Evolutionary conservation across 2,797 vertebrate species (phyloP).

Genomic region (Pipistrellus pipistrellus): DNA sequence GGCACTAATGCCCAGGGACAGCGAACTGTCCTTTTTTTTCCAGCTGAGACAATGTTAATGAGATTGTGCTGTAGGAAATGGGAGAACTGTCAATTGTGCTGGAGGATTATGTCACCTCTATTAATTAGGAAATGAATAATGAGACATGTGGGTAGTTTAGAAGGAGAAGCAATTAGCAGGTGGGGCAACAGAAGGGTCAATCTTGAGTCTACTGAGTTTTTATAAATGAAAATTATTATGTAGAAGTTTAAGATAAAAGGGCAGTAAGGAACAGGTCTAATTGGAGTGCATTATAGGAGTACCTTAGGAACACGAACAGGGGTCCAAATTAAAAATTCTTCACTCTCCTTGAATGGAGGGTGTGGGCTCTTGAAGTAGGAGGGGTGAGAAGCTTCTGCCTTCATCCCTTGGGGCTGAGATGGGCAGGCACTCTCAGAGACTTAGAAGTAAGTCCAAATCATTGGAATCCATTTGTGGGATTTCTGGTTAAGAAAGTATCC

Average conservation of each 20-base stretch:
- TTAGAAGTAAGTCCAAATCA: background rate
- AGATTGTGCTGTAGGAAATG: constrained; percentile 38
- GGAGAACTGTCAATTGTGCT: constrained; percentile 55
- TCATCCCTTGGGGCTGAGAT: background rate
- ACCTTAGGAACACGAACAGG: background rate
- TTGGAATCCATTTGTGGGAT: background rate
- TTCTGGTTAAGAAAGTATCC: background rate
- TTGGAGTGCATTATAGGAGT: background rate
- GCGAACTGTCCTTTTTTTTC: background rate
- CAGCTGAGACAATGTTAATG: constrained; percentile 42
- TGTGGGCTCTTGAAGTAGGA: background rate
- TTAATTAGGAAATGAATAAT: constrained; percentile 73
- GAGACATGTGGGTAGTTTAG: constrained; percentile 66
- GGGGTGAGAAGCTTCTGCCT: background rate
- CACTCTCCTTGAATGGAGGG: background rate
- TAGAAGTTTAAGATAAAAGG: constrained; percentile 11
- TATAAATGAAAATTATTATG: background rate
- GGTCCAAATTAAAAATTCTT: background rate
- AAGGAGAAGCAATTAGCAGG: constrained; percentile 64
- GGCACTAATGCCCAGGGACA: background rate
- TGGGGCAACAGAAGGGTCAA: background rate
- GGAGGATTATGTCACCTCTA: constrained; percentile 70
- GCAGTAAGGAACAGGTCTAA: background rate
- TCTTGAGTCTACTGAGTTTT: background rate
- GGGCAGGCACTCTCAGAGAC: background rate